These are phyloP conservation scores for Pipa parva DNA, from an alignment of 2,113 vertebrate species.

Conservation along the genomic window DNA sequence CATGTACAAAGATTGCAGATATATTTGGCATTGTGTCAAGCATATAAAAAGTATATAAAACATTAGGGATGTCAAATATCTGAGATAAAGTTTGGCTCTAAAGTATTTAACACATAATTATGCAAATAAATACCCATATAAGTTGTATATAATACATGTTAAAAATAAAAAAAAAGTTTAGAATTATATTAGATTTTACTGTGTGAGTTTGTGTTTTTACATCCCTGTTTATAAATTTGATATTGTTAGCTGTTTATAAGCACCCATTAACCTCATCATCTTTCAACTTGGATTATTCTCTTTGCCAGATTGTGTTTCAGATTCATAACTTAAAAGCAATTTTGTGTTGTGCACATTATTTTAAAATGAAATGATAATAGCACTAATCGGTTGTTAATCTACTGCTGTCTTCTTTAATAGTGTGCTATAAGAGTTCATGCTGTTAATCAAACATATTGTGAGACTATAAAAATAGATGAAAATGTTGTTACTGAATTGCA, in stretches of 20 bases:
- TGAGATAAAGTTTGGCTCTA: too few relatives aligned
- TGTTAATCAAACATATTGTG: constrained; percentile 12
- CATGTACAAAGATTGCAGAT: too few relatives aligned
- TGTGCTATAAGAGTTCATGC: not conserved
- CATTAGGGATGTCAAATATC: too few relatives aligned
- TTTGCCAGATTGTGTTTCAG: not conserved
- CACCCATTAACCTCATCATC: not conserved
- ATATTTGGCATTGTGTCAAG: too few relatives aligned
- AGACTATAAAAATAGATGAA: constrained; percentile 34
- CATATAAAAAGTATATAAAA: too few relatives aligned
- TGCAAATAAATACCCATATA: too few relatives aligned
- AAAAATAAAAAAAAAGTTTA: too few relatives aligned
- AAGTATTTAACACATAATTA: too few relatives aligned
- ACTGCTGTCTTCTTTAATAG: constrained; percentile 31
- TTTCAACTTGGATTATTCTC: not conserved
- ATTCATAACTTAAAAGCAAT: constrained; percentile 17
- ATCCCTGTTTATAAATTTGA: constrained; percentile 9
- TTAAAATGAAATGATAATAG: constrained; percentile 21
- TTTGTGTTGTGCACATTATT: not conserved
- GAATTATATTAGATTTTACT: too few relatives aligned
- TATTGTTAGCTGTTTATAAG: not conserved
- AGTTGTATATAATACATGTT: too few relatives aligned
- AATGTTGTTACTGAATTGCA: constrained; percentile 3
- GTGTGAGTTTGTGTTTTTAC: constrained; percentile 1
- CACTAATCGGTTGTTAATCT: constrained; percentile 24